Evolutionary conservation across 2,888 invertebrate species (phyloP).

Genomic region (Ophioninae sp.): DNA sequence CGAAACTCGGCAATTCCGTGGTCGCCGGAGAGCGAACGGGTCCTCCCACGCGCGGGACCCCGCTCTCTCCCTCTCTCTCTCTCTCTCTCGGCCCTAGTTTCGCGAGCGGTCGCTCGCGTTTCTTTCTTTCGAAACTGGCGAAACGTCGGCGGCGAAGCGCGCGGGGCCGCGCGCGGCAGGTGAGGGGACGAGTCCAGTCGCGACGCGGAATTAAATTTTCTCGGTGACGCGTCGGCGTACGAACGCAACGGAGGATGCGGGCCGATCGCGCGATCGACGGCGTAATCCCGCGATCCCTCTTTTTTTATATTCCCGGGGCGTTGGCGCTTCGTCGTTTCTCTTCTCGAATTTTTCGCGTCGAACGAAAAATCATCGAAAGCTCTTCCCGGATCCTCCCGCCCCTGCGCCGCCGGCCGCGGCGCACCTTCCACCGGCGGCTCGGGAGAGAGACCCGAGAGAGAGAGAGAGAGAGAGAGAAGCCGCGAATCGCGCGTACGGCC

Average conservation of each 20-base stretch:
- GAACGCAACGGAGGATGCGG: slow-evolving; percentile 30
- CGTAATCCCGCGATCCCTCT: slow-evolving; percentile 13
- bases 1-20: too few relatives aligned
- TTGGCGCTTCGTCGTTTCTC: slow-evolving; percentile 17
- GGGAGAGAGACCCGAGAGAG: too few relatives aligned
- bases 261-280: slow-evolving; percentile 49
- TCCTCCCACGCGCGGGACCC: too few relatives aligned
- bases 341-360: slow-evolving; percentile 33
- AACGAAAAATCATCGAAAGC: slow-evolving; percentile 62
- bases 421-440: neutral
- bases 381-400: neutral
- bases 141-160: slow-evolving; percentile 3
- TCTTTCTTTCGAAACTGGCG: neutral
- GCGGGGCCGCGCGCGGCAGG: slow-evolving; percentile 26
- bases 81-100: too few relatives aligned
- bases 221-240: slow-evolving; percentile 22
- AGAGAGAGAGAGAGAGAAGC: too few relatives aligned
- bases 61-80: too few relatives aligned
- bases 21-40: too few relatives aligned
- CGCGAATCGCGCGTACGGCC: too few relatives aligned
- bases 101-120: neutral
- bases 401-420: too few relatives aligned
- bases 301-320: slow-evolving; percentile 10
- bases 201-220: slow-evolving; percentile 47
- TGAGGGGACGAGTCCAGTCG: slow-evolving; percentile 41